These are phyloP conservation scores for Mustelus asterias DNA, from an alignment of 2,113 vertebrate species.

Conservation along the genomic window DNA sequence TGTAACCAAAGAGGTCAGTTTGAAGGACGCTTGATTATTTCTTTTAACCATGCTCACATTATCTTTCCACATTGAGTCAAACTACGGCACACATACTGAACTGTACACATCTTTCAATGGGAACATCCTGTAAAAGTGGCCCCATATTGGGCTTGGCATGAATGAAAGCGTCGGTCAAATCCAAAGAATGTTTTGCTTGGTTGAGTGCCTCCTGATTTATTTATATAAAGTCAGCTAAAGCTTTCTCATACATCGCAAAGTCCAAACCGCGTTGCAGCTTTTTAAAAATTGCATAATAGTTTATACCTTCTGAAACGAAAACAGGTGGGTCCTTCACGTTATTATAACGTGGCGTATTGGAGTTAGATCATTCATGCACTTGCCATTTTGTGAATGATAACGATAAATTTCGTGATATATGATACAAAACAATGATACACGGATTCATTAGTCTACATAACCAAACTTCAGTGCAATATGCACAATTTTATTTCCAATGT, in stretches of 20 bases:
- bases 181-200: background rate
- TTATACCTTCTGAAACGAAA: background rate
- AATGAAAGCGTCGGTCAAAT: background rate
- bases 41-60: no score
- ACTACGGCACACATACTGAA: background rate
- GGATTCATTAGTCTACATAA: background rate
- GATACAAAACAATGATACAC: background rate
- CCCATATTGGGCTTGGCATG: background rate
- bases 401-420: background rate
- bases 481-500: background rate
- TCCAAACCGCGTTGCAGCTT: background rate
- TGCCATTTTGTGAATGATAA: background rate
- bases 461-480: background rate
- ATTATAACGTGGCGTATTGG: background rate
- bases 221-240: background rate
- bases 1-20: background rate
- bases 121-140: background rate
- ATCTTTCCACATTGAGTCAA: background rate
- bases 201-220: background rate
- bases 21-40: background rate
- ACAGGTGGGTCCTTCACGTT: background rate
- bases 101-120: background rate
- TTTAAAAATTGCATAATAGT: background rate
- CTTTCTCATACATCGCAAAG: background rate
- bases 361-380: background rate